Evolutionary conservation across 1,140 invertebrate genomes (phyloP), one percentile per base, ranked within the genome.

Genomic region (Coelopa frigida): DNA sequence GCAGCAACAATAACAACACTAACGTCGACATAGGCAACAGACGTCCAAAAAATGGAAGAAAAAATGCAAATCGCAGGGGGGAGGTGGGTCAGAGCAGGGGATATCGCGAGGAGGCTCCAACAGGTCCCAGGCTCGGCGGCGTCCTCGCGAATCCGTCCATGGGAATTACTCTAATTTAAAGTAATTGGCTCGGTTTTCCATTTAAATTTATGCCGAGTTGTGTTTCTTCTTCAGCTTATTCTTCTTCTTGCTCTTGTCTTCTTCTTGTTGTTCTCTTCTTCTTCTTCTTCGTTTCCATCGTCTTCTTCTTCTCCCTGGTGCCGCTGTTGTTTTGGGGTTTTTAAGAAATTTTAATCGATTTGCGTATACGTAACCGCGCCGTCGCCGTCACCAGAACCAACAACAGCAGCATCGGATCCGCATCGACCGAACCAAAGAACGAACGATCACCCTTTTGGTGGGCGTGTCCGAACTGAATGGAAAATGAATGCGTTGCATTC

Each of bases 101-200:
- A n/a, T n/a, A n/a, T n/a, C n/a, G n/a, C n/a, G n/a, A 40, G 35
- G 27, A 33, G 43, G 51, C 44, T 57, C 54, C 53, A 59, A 62
- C 40, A 61, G 56, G 55, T 56, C 61, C 61, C 58, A 61, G 42
- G 38, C 24, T 32, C n/a, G 8, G n/a, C n/a, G 27, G 27, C n/a
- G 8, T 29, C 27, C n/a, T 29, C n/a, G 27, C 27, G 27, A 29
- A 10, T 29, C n/a, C 27, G 26, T 38, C 17, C 35, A 32, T 36
- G 32, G 59, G 61, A 65, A 65, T 65, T 65, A 65, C 61, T 65
- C 61, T 65, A 65, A 65, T 65, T 65, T 65, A 59, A 60, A 62
- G 57, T 65, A 65, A 65, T 65, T 65, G 61, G 56, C 57, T 62
- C 58, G 53, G 59, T 58, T 58, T 65, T 65, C 59, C 56, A 60